These are phyloP conservation scores for Heterocephalus glaber DNA, from an alignment of 2,113 vertebrate genomes.

Conservation along the genomic window DNA sequence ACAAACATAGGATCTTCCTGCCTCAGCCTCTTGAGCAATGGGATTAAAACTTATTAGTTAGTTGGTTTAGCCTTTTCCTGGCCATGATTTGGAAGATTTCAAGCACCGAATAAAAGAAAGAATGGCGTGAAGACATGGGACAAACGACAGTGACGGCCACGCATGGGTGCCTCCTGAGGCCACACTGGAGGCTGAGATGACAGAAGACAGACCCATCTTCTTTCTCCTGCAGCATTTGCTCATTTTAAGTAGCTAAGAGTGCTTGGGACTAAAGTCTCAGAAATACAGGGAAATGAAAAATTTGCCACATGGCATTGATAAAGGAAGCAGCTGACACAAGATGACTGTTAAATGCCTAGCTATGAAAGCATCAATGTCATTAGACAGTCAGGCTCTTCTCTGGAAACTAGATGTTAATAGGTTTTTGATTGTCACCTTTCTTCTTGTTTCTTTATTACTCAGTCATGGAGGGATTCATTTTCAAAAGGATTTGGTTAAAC, in stretches of 20 bases:
- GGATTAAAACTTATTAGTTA: neutral
- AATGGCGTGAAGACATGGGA: neutral
- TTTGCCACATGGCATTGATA: constrained; percentile 29
- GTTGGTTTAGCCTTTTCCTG: neutral
- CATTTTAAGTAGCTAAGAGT: neutral
- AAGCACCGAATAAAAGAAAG: neutral
- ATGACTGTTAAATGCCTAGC: constrained; percentile 61
- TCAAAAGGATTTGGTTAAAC: constrained; percentile 80
- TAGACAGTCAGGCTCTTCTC: constrained; percentile 60
- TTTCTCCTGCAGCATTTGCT: neutral
- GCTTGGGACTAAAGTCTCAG: neutral
- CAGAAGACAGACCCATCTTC: neutral
- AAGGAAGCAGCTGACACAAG: constrained; percentile 73
- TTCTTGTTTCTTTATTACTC: constrained; percentile 74
- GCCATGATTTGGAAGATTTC: neutral
- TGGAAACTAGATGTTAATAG: constrained; percentile 74
- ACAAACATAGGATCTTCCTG: neutral
- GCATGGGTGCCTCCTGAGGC: neutral
- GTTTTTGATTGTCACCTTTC: constrained; percentile 80
- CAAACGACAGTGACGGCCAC: neutral
- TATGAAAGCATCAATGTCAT: constrained; percentile 75
- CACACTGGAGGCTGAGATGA: neutral
- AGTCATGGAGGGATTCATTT: constrained; percentile 64
- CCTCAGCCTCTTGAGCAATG: neutral
- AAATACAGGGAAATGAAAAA: constrained; percentile 46